A percentile compares a stretch with the other conserved stretches of the same genome.
phyloP scores from a whole-genome alignment of 1,140 invertebrate genomes.

The Aphaenogaster rudis region DNA sequence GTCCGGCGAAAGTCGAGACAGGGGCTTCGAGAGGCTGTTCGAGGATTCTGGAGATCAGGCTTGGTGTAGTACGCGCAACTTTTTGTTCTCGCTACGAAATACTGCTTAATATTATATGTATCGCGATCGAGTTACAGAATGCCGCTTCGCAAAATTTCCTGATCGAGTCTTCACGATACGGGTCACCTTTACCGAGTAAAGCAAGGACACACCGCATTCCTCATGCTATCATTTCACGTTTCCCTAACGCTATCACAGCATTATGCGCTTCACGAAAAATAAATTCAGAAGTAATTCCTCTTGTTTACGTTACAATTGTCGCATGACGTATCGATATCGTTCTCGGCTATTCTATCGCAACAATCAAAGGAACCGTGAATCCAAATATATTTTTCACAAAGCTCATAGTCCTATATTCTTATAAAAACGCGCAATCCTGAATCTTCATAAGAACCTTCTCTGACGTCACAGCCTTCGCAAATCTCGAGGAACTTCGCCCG shows the following conservation, averaged over 20 bases:
- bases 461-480: slow-evolving; percentile 48
- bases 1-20: slow-evolving; percentile 23
- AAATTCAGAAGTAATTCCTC: background rate
- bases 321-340: background rate
- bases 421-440: slow-evolving; percentile 17
- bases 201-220: background rate
- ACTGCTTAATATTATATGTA: slow-evolving; percentile 28
- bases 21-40: slow-evolving; percentile 42
- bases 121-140: slow-evolving; percentile 12
- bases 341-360: background rate
- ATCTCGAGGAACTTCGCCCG: slow-evolving; percentile 41
- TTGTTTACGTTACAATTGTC: background rate
- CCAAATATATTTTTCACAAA: slow-evolving; percentile 32
- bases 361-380: background rate
- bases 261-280: slow-evolving; percentile 19
- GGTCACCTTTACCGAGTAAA: background rate
- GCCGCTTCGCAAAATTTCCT: slow-evolving; percentile 4
- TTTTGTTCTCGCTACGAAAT: slow-evolving; percentile 3
- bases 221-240: background rate
- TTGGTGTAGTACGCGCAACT: background rate
- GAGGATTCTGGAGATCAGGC: slow-evolving; percentile 38
- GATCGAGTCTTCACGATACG: background rate
- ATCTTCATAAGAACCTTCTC: slow-evolving; percentile 27
- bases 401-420: background rate
- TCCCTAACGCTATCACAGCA: slow-evolving; percentile 28